phyloP scores from a whole-genome alignment of 2,888 invertebrate genomes.

The Argyresthia albistria region DNA sequence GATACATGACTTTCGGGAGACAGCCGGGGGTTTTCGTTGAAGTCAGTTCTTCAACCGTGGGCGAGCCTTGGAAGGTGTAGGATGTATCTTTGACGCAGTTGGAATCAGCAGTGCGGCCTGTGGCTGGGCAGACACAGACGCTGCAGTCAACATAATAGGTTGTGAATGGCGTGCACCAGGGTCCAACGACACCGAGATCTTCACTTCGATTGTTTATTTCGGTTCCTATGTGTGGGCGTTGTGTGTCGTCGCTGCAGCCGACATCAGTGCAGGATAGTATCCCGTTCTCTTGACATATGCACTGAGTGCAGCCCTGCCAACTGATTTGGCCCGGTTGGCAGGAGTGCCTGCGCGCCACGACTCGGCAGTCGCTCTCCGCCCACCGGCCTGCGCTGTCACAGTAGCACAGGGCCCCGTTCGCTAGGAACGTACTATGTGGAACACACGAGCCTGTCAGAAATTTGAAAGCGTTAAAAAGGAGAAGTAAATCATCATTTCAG shows the following conservation, averaged over 20 bases:
- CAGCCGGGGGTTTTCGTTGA: conserved; percentile 30
- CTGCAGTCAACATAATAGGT: conserved; percentile 51
- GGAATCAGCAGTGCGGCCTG: conserved; percentile 38
- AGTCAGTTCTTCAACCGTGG: conserved; percentile 11
- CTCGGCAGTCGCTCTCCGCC: conserved; percentile 34
- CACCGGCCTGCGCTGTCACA: conserved; percentile 42
- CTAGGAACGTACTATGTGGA: conserved; percentile 8
- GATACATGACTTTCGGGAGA: conserved; percentile 51
- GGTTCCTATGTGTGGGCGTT: background rate
- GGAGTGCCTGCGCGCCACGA: conserved; percentile 22
- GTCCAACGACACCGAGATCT: conserved; percentile 6
- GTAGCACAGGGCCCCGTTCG: conserved; percentile 38
- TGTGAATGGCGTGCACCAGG: conserved; percentile 42
- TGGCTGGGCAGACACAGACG: conserved; percentile 48
- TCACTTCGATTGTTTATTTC: background rate
- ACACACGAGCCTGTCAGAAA: background rate
- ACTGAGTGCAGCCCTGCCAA: conserved; percentile 47
- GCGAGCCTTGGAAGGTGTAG: conserved; percentile 21
- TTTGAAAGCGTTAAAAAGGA: conserved; percentile 6
- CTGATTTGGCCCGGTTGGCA: conserved; percentile 43
- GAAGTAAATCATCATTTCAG: background rate
- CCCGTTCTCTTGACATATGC: conserved; percentile 44
- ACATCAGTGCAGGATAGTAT: conserved; percentile 35
- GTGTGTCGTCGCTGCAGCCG: conserved; percentile 20
- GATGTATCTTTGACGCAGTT: conserved; percentile 45